Evolutionary conservation across 2,797 vertebrate genomes (phyloP).

Genomic region (Uromys caudimaculatus): DNA sequence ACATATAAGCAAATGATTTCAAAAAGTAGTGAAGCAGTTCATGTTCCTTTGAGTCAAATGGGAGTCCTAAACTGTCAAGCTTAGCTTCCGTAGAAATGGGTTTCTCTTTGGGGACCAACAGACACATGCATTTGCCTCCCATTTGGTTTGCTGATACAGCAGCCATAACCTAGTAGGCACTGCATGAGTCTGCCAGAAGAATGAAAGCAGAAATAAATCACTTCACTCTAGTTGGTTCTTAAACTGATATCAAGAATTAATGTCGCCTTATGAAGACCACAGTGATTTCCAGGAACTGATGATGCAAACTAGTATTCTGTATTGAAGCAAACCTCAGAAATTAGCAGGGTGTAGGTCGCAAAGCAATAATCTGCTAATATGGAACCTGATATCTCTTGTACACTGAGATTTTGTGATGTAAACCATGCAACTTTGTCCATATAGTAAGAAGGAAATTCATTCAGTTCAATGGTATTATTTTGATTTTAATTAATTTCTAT

Average conservation of each 20-base stretch:
- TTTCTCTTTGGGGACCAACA: constrained; percentile 72
- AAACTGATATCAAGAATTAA: constrained; percentile 72
- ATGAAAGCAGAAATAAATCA: constrained; percentile 75
- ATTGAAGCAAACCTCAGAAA: background rate
- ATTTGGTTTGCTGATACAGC: constrained; percentile 76
- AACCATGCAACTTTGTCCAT: background rate
- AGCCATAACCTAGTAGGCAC: constrained; percentile 46
- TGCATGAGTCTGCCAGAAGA: constrained; percentile 14
- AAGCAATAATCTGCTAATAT: background rate
- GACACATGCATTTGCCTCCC: constrained; percentile 65
- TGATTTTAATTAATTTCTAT: background rate
- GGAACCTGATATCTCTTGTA: background rate
- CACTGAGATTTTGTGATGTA: background rate
- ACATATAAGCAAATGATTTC: constrained; percentile 76
- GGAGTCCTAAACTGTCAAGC: constrained; percentile 79
- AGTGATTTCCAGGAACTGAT: constrained; percentile 51
- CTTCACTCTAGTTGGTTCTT: constrained; percentile 48
- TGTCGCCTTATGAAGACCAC: constrained; percentile 58
- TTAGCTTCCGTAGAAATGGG: constrained; percentile 72
- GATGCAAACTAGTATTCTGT: background rate
- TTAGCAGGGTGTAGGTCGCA: background rate
- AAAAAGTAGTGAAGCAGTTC: constrained; percentile 77
- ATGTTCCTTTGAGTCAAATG: constrained; percentile 72
- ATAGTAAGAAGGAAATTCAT: background rate
- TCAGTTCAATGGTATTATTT: background rate